Conservation (phyloP, 2,797 vertebrate genomes). For the Crossoptilon crossoptilon region DNA sequence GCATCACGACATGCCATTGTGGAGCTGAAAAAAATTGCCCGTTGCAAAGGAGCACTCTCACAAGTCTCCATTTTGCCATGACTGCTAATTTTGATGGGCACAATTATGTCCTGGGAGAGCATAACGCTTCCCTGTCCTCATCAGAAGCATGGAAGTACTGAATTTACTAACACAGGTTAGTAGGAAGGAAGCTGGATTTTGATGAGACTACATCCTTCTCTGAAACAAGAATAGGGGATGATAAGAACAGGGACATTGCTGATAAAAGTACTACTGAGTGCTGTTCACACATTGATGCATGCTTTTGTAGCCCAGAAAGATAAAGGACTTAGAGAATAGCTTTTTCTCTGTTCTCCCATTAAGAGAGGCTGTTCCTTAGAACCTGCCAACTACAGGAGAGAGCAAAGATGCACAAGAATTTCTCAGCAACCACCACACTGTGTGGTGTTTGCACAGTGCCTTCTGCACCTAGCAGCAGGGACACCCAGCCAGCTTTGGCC, state of each 20-base stretch:
- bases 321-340: not conserved
- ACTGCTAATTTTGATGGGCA: not conserved
- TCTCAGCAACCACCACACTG: no score
- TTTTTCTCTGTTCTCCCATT: not conserved
- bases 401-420: not conserved
- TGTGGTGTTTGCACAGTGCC: not conserved
- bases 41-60: not conserved
- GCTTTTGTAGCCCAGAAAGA: not conserved
- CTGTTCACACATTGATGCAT: not conserved
- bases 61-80: not conserved
- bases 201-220: not conserved
- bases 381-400: not conserved
- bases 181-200: not conserved
- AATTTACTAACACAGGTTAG: not conserved
- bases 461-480: not conserved
- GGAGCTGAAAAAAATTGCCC: not conserved
- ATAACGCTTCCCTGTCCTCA: not conserved
- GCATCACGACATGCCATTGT: not conserved
- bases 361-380: not conserved
- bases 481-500: not conserved
- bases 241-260: not conserved
- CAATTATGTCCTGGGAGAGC: not conserved
- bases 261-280: not conserved
- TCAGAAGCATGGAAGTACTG: not conserved
- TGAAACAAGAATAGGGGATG: not conserved